Percentiles rank a stretch among this genome's conserved stretches.
Conservation (phyloP, 2,797 vertebrate species). For the Microctenopoma lineatum region DNA sequence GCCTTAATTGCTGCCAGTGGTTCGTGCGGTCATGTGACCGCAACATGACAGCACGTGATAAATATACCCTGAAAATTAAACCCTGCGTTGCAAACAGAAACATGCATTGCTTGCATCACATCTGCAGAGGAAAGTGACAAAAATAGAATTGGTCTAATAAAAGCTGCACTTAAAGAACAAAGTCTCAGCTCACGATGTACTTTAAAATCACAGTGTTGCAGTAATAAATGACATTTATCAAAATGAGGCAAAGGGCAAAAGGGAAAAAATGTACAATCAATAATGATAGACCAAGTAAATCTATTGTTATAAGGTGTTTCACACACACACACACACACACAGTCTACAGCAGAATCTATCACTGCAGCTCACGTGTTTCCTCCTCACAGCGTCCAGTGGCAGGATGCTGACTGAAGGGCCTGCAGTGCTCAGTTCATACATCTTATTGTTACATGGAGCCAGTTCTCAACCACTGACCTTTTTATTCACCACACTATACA, state of each 20-base stretch:
- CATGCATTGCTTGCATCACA: constrained; percentile 25
- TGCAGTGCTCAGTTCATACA: constrained; percentile 69
- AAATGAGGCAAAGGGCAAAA: constrained; percentile 66
- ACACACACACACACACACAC: constrained; percentile 24
- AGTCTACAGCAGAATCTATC: constrained; percentile 47
- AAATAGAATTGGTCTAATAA: constrained; percentile 60
- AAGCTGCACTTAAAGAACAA: constrained; percentile 44
- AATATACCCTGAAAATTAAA: constrained; percentile 76
- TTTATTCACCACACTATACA: constrained; percentile 73
- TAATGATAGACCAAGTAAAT: constrained; percentile 67
- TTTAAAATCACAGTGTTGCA: constrained; percentile 49
- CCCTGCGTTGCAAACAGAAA: constrained; percentile 67
- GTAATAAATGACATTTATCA: constrained; percentile 69
- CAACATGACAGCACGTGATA: constrained; percentile 78
- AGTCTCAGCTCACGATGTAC: constrained; percentile 40
- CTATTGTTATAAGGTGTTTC: constrained; percentile 67
- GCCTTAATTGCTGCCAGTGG: constrained; percentile 79
- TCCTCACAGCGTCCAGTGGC: constrained; percentile 47
- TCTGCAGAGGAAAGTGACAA: constrained; percentile 51
- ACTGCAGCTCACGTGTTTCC: constrained; percentile 50
- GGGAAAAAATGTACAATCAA: constrained; percentile 62
- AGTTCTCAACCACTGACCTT: constrained; percentile 78
- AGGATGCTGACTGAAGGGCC: constrained; percentile 69
- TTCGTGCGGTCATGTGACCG: constrained; percentile 78
- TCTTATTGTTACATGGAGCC: constrained; percentile 76